Conservation (phyloP, 2,888 invertebrate genomes). For the Coremacera marginata region DNA sequence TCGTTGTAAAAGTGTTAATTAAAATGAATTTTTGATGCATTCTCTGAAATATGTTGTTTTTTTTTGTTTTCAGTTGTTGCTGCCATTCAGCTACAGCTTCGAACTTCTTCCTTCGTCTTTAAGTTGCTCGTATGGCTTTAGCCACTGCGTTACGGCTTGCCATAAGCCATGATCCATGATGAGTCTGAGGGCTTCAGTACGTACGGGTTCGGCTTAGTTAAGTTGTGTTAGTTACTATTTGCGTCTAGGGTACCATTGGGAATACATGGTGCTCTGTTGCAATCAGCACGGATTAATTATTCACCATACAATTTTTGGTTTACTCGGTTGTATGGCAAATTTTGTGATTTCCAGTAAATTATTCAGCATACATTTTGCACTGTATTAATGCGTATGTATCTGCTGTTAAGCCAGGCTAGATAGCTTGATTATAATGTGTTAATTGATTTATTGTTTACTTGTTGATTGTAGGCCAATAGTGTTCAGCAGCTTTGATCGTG, state of each 20-base stretch:
- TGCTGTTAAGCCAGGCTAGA: too few species aligned
- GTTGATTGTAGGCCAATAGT: too few species aligned
- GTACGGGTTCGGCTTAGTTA: not conserved
- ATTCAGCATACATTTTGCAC: not conserved
- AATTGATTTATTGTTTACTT: too few species aligned
- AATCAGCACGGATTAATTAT: conserved; percentile 8
- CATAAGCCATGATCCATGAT: too few species aligned
- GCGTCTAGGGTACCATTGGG: not conserved
- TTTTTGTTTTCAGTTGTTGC: not conserved
- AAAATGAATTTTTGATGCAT: conserved; percentile 32
- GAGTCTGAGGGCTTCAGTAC: not conserved
- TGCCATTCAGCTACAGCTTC: not conserved
- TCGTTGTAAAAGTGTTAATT: conserved; percentile 30
- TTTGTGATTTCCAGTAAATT: not conserved
- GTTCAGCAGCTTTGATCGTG: too few species aligned
- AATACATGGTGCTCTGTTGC: not conserved
- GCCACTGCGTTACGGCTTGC: not conserved
- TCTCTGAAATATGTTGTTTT: not conserved
- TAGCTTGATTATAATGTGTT: too few species aligned
- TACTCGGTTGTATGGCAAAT: not conserved
- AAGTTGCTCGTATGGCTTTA: not conserved
- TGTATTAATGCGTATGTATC: too few species aligned
- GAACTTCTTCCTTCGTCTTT: not conserved
- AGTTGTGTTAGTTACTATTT: not conserved
- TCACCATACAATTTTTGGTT: not conserved